These are phyloP conservation scores for Tokudaia tokunoshimensis DNA, from an alignment of 2,797 vertebrate species.

Conservation along the genomic window DNA sequence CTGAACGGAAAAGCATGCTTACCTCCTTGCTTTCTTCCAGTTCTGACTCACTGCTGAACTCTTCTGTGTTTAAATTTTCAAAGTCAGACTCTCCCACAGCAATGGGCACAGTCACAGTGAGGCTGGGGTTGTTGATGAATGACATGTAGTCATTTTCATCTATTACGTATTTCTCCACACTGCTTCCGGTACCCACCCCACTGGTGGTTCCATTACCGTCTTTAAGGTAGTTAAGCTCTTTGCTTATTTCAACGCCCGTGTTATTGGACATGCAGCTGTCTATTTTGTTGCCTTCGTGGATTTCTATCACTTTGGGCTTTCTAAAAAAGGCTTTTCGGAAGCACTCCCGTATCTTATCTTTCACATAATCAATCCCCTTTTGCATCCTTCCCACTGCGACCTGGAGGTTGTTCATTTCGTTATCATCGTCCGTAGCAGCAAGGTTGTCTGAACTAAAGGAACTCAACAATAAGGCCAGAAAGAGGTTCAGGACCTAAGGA, in stretches of 20 bases:
- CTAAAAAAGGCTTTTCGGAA: conserved; percentile 90
- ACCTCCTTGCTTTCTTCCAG: conserved; percentile 94
- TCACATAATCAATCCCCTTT: conserved; percentile 90
- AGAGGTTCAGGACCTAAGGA: conserved; percentile 96
- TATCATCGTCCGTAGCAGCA: conserved; percentile 92
- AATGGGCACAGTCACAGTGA: conserved; percentile 96
- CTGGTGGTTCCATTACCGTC: conserved; percentile 93
- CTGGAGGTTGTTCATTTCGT: conserved; percentile 96
- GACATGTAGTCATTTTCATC: conserved; percentile 94
- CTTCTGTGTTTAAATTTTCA: conserved; percentile 97
- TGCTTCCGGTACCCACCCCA: conserved; percentile 93
- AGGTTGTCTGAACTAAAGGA: conserved; percentile 99
- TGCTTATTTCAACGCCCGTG: conserved; percentile 93
- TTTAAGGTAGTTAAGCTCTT: conserved; percentile 92
- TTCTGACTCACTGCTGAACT: conserved; percentile 96
- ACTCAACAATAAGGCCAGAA: conserved; percentile 97
- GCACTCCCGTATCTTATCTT: conserved; percentile 89
- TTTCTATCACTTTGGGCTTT: conserved; percentile 90
- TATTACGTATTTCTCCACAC: conserved; percentile 93
- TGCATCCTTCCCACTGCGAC: conserved; percentile 95
- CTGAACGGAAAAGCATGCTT: conserved; percentile 77
- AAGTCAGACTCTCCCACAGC: conserved; percentile 97
- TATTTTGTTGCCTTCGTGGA: conserved; percentile 94
- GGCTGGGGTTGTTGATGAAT: conserved; percentile 95
- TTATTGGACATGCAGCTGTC: conserved; percentile 94